A percentile compares a stretch with the other conserved stretches of the same genome.
phyloP scores from a whole-genome alignment of 2,113 vertebrate species.

The Corydoras maculifer region DNA sequence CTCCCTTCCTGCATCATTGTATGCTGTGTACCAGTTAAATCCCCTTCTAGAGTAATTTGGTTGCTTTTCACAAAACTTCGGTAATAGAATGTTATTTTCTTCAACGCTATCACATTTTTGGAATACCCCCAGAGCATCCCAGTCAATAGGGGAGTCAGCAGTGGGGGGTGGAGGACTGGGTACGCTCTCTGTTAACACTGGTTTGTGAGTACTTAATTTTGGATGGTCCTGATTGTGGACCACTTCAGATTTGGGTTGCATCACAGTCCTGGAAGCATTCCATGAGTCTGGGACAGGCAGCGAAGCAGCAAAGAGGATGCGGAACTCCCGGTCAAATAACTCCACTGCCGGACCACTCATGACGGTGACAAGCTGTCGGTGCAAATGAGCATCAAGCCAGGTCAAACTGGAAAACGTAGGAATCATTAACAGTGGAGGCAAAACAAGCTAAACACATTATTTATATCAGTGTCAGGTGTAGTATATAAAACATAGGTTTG shows the following conservation, averaged over 20 bases:
- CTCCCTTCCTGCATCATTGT: constrained; percentile 3
- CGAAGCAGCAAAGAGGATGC: constrained; percentile 65
- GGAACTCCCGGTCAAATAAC: constrained; percentile 67
- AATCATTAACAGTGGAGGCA: constrained; percentile 6
- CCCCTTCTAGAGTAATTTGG: constrained; percentile 3
- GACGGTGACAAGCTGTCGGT: constrained; percentile 67
- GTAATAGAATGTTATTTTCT: constrained; percentile 12
- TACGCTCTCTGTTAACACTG: constrained; percentile 21
- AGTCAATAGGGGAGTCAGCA: constrained; percentile 52
- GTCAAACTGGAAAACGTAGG: constrained; percentile 57
- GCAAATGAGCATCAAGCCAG: constrained; percentile 67
- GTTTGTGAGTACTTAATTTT: constrained; percentile 24
- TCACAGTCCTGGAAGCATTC: neutral
- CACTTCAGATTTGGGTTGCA: neutral
- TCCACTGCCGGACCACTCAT: constrained; percentile 55
- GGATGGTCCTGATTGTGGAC: neutral
- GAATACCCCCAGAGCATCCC: constrained; percentile 63
- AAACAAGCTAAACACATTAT: neutral
- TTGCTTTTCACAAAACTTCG: constrained; percentile 22
- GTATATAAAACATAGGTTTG: neutral
- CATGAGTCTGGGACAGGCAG: constrained; percentile 46
- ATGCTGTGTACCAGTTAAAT: neutral
- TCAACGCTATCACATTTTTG: constrained; percentile 8
- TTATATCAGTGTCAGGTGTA: neutral
- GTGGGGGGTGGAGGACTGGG: constrained; percentile 50